Base-by-base conservation (phyloP, 2,113 vertebrate species). In the Todiramphus saurophagus region DNA sequence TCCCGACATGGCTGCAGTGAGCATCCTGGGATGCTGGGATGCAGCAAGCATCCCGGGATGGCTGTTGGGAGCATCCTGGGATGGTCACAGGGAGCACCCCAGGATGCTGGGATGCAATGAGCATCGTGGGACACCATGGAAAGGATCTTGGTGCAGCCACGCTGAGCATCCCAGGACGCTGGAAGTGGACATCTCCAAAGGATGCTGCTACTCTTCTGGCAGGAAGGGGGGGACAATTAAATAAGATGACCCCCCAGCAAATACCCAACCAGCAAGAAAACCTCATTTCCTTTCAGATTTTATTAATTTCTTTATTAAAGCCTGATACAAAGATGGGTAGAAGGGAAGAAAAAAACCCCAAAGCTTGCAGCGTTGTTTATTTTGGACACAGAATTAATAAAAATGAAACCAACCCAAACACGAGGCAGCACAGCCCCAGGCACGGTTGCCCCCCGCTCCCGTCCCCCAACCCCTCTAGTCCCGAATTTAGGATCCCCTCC, bases 231-330 rank as follows among this genome's bases (percentile, higher is more conserved):
- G 4, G 8, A 5, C 1, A 27, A 35, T 46, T n/a, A 50, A 88
- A 68, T 7, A 17, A 67, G 4, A 21, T 1, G 2, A 43, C 37
- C 11, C 6, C 14, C 9, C 35, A 23, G 13, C 10, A 75, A 90
- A 74, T 31, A 4, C 59, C 66, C 51, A 33, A 8, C 6, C 2
- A 7, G 37, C 53, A 89, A 74, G 20, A 89, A 87, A 41, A 2
- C 0, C 18, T 16, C 19, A 1, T 7, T 43, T 83, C 59, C n/a
- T 33, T 53, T 44, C 41, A 14, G 59, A 17, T 88, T 62, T 87
- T 63, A 90, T 83, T 67, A 1, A 89, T 95, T 95, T 84, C 56
- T 94, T 96, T 95, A 95, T 95, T 91, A 93, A 97, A 97, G 96
- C 96, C 69, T 43, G 79, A 80, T 86, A 85, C 82, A 53, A 37